Evolutionary conservation across 2,113 vertebrate genomes (phyloP).

Genomic region (Rhinolophus sinicus): DNA sequence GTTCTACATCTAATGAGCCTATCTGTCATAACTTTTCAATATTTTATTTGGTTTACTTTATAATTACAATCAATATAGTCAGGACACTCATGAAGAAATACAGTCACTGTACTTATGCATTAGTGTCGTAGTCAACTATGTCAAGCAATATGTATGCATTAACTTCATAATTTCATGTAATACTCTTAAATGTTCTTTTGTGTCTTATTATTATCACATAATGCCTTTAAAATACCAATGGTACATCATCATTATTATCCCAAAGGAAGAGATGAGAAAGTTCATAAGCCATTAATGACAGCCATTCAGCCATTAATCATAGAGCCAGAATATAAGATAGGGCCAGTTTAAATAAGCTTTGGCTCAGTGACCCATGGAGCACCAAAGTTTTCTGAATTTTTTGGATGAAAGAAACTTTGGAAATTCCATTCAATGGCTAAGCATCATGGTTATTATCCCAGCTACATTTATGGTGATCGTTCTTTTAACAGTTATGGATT

Average conservation of each 20-base stretch:
- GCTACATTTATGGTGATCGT: neutral
- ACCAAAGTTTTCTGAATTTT: neutral
- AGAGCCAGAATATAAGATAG: neutral
- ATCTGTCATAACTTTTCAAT: neutral
- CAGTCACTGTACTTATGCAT: neutral
- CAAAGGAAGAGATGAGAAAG: neutral
- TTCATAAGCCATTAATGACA: neutral
- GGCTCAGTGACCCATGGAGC: neutral
- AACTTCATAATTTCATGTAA: slow-evolving; percentile 15
- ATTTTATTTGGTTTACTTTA: neutral
- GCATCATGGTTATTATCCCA: neutral
- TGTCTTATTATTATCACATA: neutral
- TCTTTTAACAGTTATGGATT: slow-evolving; percentile 3
- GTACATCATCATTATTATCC: neutral
- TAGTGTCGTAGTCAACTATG: neutral
- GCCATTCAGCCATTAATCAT: neutral
- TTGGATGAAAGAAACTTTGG: neutral
- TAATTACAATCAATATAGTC: neutral
- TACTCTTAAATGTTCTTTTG: neutral
- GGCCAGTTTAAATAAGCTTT: neutral
- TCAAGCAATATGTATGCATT: neutral
- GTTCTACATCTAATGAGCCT: neutral
- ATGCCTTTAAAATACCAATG: neutral
- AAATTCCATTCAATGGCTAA: neutral
- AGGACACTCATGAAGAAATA: neutral